Percentiles rank a stretch among this genome's conserved stretches.
These are phyloP conservation scores for Osmerus eperlanus DNA, from an alignment of 2,113 vertebrate genomes.

Conservation along the genomic window DNA sequence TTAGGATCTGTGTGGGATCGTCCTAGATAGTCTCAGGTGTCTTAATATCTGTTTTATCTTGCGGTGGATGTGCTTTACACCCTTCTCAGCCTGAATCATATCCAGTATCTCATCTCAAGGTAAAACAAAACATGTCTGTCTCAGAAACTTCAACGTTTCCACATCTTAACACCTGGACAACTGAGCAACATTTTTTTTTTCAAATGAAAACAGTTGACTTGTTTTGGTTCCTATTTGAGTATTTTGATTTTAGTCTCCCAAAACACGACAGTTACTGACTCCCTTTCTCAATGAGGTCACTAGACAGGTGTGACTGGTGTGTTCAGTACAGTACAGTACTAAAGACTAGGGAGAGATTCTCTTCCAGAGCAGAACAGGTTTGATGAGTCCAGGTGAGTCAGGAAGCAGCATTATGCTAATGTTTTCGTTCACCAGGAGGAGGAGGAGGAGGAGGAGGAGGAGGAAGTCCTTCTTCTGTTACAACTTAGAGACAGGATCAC, in stretches of 20 bases:
- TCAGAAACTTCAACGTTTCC: no score
- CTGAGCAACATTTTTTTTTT: no score
- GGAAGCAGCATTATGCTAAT: slow-evolving; percentile 41
- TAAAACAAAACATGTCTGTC: no score
- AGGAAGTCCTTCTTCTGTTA: neutral
- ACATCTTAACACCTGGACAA: no score
- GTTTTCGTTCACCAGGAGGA: neutral
- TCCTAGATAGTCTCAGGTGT: neutral
- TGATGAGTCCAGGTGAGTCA: slow-evolving; percentile 80
- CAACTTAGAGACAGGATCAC: no score
- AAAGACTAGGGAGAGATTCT: slow-evolving; percentile 74
- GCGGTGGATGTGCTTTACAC: neutral
- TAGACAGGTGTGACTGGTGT: neutral
- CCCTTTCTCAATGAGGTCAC: neutral
- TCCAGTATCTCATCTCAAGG: no score
- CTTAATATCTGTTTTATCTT: neutral
- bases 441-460: neutral
- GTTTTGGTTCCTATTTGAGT: no score
- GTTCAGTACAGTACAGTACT: neutral
- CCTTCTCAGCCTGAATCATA: no score
- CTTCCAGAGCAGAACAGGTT: slow-evolving; percentile 87
- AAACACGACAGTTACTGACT: no score
- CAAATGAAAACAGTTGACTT: no score
- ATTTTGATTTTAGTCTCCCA: no score
- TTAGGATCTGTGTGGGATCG: neutral